These are phyloP conservation scores for Bombycilla garrulus DNA, from an alignment of 2,113 vertebrate species.

Conservation along the genomic window DNA sequence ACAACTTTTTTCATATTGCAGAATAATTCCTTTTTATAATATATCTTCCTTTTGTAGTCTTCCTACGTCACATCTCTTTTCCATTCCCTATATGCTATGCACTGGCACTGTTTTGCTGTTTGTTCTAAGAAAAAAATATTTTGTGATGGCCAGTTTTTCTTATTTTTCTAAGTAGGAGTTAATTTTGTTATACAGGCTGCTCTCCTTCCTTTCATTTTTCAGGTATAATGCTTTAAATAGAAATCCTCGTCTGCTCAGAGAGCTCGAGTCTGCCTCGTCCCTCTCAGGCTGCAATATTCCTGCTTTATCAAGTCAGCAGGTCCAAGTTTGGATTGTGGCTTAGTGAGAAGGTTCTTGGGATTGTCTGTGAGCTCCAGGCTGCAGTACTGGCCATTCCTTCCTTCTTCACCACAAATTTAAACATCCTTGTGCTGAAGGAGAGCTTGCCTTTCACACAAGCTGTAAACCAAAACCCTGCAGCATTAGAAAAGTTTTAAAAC, in stretches of 20 bases:
- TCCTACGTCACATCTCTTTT: background rate
- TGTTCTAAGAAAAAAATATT: background rate
- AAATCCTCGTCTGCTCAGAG: background rate
- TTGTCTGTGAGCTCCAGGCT: accelerated
- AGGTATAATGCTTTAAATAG: background rate
- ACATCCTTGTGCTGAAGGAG: background rate
- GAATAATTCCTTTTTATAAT: background rate
- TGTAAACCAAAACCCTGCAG: background rate
- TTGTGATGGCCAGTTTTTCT: background rate
- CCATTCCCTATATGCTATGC: background rate
- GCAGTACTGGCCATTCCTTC: background rate
- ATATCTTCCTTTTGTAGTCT: background rate
- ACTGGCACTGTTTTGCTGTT: background rate
- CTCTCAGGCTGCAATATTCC: background rate
- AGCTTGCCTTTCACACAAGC: background rate
- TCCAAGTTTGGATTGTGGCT: background rate
- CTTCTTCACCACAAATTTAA: background rate
- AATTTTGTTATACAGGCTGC: slow-evolving; percentile 41
- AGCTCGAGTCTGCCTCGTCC: background rate
- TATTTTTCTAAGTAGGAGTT: slow-evolving; percentile 9
- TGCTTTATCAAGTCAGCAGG: background rate
- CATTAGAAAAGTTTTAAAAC: background rate
- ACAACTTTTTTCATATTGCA: background rate
- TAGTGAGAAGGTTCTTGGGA: background rate
- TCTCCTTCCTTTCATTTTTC: slow-evolving; percentile 36